Evolutionary conservation across 1,140 invertebrate genomes (phyloP), one percentile per base, ranked within the genome.

Genomic region (Sitophilus oryzae): DNA sequence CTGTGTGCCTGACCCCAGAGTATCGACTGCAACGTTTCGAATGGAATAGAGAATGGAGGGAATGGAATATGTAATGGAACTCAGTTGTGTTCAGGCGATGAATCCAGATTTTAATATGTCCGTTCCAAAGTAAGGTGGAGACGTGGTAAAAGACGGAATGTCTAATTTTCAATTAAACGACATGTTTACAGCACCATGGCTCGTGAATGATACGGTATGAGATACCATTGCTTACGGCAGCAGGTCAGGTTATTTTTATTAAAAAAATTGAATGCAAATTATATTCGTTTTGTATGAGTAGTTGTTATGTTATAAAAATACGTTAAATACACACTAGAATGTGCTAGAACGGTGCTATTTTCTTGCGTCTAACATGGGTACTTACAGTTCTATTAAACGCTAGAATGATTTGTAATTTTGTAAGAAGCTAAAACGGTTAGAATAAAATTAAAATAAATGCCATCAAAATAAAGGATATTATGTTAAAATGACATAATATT

Each of bases 121-220:
- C 56, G 63, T n/a, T 18, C 19, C 37, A 53, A 57, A 11, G 63
- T 62, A 40, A 65, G 54, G 50, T 44, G 52, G 21, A 50, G 59
- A 18, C 38, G 42, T 35, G 55, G 52, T 20, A 46, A 60, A 54
- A 42, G 59, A 22, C 8, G 35, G 38, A 22, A 46, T 41, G 16
- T 30, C 18, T 23, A 43, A 15, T 59, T 56, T 50, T 50, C 18
- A 14, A 25, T 53, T 19, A 18, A 52, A 53, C 36, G 45, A 15
- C 47, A 25, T 56, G 48, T 52, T n/a, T 25, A 52, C 25, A 30
- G 21, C 16, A 51, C 55, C 14, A 14, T 52, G 15, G 43, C n/a
- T n/a, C n/a, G n/a, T n/a, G n/a, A n/a, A 14, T 9, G 23, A 45
- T 44, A 57, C 52, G 46, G 38, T 56, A 18, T 52, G 48, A 30